Percentiles rank a stretch among this genome's conserved stretches.
These are phyloP conservation scores for Rhimphoctona megacephalus DNA, from an alignment of 2,888 invertebrate species.

Conservation along the genomic window DNA sequence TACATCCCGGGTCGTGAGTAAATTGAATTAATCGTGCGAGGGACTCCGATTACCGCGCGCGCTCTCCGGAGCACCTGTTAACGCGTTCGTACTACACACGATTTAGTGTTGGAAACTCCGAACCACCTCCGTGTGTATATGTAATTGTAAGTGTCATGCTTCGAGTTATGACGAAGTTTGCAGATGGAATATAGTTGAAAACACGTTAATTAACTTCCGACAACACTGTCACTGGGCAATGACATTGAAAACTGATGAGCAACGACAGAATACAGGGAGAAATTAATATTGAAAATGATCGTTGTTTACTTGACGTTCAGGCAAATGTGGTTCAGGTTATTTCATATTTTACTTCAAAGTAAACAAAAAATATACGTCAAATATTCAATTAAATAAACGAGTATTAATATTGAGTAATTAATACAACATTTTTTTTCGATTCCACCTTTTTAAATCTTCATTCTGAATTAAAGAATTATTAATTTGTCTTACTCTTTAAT, in stretches of 20 bases:
- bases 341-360: background rate
- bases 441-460: background rate
- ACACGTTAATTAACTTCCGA: slow-evolving; percentile 31
- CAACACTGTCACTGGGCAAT: background rate
- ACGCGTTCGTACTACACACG: slow-evolving; percentile 47
- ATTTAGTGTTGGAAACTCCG: slow-evolving; percentile 15
- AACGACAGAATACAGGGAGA: background rate
- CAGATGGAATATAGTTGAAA: slow-evolving; percentile 2
- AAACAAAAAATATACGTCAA: background rate
- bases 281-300: background rate
- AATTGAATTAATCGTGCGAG: slow-evolving; percentile 66
- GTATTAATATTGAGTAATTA: background rate
- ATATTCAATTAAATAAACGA: background rate
- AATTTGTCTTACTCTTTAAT: background rate
- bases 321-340: background rate
- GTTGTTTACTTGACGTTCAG: background rate
- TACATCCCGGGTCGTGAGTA: slow-evolving; percentile 47
- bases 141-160: slow-evolving; percentile 4
- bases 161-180: slow-evolving; percentile 18
- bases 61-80: slow-evolving; percentile 61
- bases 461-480: background rate
- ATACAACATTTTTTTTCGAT: background rate
- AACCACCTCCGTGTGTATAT: background rate
- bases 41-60: slow-evolving; percentile 56
- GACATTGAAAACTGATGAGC: background rate